Evolutionary conservation across 1,140 invertebrate species (phyloP).

Genomic region (Neotoxoptera formosana): DNA sequence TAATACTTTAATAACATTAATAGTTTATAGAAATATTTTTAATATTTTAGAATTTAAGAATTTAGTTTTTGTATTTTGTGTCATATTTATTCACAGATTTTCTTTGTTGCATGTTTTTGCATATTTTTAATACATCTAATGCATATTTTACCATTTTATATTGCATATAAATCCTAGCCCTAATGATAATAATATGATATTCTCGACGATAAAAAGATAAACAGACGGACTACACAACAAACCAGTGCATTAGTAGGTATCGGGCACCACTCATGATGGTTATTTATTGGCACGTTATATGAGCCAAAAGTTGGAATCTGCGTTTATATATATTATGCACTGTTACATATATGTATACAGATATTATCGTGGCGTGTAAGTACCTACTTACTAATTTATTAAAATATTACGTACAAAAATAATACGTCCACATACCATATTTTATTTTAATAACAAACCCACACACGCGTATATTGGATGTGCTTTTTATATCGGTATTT

Average conservation of each 20-base stretch:
- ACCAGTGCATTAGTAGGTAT: not conserved
- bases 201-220: not conserved
- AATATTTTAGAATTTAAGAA: no score
- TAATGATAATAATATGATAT: conserved; percentile 14
- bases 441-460: not conserved
- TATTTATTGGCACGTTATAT: conserved; percentile 28
- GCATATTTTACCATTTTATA: no score
- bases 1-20: no score
- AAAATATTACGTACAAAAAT: not conserved
- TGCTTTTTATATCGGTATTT: not conserved
- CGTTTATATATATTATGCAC: not conserved
- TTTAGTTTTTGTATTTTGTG: no score
- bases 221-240: not conserved
- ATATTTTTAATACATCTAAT: no score
- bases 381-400: not conserved
- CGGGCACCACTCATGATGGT: not conserved
- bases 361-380: not conserved
- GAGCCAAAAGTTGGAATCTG: not conserved
- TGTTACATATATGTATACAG: not conserved
- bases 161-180: no score
- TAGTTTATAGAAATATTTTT: no score
- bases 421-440: not conserved
- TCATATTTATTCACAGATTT: no score
- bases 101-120: no score
- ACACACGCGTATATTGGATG: not conserved